Evolutionary conservation across 2,113 vertebrate species (phyloP).

Genomic region (Pristiophorus japonicus): DNA sequence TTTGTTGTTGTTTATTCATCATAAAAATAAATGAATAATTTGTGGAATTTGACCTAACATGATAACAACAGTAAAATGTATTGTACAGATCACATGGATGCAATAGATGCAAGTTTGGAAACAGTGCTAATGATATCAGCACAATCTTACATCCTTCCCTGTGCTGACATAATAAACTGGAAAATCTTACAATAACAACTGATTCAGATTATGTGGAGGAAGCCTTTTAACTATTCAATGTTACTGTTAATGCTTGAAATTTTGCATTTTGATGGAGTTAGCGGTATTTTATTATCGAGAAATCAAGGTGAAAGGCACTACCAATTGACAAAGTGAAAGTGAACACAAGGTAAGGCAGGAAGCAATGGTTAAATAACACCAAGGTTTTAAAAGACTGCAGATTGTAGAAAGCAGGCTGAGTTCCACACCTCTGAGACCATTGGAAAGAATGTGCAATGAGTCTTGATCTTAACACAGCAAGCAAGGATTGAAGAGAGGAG

Average conservation of each 20-base stretch:
- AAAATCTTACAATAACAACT: neutral
- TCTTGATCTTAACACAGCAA: neutral
- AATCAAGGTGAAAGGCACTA: neutral
- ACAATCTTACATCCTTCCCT: neutral
- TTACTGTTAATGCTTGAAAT: neutral
- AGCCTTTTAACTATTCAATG: too few relatives aligned
- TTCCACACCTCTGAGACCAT: neutral
- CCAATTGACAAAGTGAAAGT: neutral
- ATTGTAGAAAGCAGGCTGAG: neutral
- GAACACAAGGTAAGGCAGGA: neutral
- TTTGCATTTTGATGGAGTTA: neutral
- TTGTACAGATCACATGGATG: neutral
- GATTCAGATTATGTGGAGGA: neutral
- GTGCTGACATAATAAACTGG: neutral
- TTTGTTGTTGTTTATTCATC: neutral
- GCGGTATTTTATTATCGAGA: neutral
- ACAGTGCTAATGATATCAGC: neutral
- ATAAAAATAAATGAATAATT: conserved; percentile 1
- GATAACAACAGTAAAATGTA: neutral
- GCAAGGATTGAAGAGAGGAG: too few relatives aligned
- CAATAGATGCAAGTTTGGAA: neutral
- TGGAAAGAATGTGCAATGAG: neutral
- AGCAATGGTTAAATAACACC: too few relatives aligned
- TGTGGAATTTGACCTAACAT: neutral
- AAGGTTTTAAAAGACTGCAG: neutral